Percentiles rank a stretch among this genome's conserved stretches.
Evolutionary conservation across 64 coral and sea anemone genomes (phyloP).

Genomic region (Montipora capricornis): DNA sequence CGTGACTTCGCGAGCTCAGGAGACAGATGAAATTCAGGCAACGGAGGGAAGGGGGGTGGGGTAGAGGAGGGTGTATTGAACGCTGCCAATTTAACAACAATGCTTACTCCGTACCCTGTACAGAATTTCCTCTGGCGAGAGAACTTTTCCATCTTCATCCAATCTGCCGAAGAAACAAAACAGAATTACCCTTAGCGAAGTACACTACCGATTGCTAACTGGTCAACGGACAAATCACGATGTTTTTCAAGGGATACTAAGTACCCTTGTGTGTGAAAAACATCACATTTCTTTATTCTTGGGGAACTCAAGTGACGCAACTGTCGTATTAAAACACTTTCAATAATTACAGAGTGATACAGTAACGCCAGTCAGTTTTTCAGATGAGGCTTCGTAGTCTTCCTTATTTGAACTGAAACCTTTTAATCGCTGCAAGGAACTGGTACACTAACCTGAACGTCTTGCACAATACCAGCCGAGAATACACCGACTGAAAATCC

Average conservation of each 20-base stretch:
- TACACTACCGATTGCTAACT: background rate
- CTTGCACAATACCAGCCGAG: constrained; percentile 97
- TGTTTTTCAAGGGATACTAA: no score
- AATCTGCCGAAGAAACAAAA: constrained; percentile 71
- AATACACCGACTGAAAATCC: constrained; percentile 99
- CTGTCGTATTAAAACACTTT: background rate
- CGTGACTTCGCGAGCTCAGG: no score
- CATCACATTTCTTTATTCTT: no score
- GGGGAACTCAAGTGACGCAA: no score
- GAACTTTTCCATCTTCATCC: constrained; percentile 99
- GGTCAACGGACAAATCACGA: background rate
- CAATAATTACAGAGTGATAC: background rate
- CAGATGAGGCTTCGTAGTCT: no score
- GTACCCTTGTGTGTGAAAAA: no score
- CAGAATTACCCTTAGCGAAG: background rate
- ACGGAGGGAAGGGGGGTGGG: no score
- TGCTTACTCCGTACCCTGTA: constrained; percentile 76
- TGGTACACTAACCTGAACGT: constrained; percentile 87
- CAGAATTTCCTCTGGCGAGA: constrained; percentile 97
- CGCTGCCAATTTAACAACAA: no score
- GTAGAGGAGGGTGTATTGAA: no score
- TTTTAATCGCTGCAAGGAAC: no score
- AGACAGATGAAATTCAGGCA: no score
- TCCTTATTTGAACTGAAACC: no score
- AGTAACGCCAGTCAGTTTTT: background rate